Evolutionary conservation across 2,888 invertebrate species (phyloP), one percentile per base, ranked within the genome.

Genomic region (Anagyrus pseudococci): DNA sequence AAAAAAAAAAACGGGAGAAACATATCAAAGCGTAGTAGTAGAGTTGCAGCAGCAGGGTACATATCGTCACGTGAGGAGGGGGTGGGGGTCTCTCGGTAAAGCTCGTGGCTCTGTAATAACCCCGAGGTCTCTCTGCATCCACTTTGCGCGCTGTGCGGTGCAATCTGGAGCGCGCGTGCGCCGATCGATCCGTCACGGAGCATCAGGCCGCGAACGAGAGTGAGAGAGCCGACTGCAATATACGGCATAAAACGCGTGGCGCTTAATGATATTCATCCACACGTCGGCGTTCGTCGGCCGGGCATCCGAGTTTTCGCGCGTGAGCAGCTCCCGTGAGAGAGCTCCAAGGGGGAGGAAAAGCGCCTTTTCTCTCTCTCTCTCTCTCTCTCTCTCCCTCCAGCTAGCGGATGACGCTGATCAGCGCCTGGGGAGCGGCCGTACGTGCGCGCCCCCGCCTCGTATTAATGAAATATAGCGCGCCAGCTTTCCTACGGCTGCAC

Each of bases 251-350:
- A 76, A 72, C 71, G 69, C 67, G 7, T 29, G 66, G 66, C n/a
- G n/a, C n/a, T n/a, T 75, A 78, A 77, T 74, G 72, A 74, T 75
- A 77, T 76, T 77, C 77, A 75, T 4, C 23, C 15, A 23, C n/a
- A 6, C 13, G 15, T 10, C 19, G 20, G 15, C 23, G 1, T 22
- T 19, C 46, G 15, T 13, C 2, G 13, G 15, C 23, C 23, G 20
- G 22, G 15, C 6, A 29, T 29, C 29, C 29, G 29, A 29, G 29
- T 29, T 49, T 47, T 57, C 44, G 43, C 47, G n/a, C n/a, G n/a
- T n/a, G n/a, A n/a, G n/a, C n/a, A 23, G 37, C 57, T 67, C 66
- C 62, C 67, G 68, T 47, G 67, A 66, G 64, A 50, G 62, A 61
- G 64, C 26, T 40, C 43, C 29, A 22, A 55, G 17, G 44, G 60